Evolutionary conservation across 2,113 vertebrate species (phyloP).

Genomic region (Halcyon senegalensis): DNA sequence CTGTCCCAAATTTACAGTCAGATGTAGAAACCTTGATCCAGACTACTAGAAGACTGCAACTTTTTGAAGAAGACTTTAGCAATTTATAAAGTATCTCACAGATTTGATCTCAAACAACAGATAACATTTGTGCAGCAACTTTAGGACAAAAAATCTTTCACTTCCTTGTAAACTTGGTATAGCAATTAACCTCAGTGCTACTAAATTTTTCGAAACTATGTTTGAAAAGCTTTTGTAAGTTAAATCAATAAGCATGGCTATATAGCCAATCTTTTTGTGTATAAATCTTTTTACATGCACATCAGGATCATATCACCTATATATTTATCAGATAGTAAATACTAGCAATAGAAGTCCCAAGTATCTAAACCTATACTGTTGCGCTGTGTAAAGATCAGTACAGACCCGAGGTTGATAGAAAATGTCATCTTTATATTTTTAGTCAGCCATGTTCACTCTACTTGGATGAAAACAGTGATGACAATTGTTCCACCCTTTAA

Average conservation of each 20-base stretch:
- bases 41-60: neutral
- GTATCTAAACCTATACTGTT: neutral
- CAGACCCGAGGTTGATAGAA: accelerated
- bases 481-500: neutral
- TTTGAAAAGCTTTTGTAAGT: neutral
- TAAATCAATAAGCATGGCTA: neutral
- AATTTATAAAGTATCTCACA: neutral
- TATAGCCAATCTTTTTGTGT: neutral
- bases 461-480: neutral
- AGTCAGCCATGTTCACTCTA: neutral
- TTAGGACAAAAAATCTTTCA: neutral
- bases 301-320: neutral
- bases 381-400: neutral
- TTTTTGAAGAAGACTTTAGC: neutral
- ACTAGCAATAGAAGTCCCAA: neutral
- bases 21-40: neutral
- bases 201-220: neutral
- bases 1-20: neutral
- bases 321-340: neutral
- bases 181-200: neutral
- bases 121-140: neutral
- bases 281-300: neutral
- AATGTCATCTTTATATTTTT: neutral
- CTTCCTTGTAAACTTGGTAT: neutral
- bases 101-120: neutral